Percentiles rank a stretch among this genome's conserved stretches.
Conservation (phyloP, 2,113 vertebrate species). For the Garra rufa region DNA sequence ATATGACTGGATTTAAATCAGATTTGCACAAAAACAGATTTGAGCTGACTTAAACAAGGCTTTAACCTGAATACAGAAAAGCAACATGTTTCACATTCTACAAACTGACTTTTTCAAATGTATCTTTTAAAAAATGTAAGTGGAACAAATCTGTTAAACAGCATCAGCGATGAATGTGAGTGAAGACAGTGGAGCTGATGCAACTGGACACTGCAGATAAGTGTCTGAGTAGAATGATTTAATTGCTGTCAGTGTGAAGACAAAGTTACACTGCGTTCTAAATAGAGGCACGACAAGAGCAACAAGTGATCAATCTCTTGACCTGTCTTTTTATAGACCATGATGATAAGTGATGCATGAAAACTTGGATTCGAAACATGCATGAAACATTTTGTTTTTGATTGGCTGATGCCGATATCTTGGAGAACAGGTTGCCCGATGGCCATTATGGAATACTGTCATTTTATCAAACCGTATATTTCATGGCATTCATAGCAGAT, state of each 20-base stretch:
- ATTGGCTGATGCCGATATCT: neutral
- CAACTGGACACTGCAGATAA: neutral
- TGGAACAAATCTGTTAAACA: neutral
- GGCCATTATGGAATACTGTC: no score
- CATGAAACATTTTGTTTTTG: no score
- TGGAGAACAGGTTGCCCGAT: neutral
- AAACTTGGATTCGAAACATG: neutral
- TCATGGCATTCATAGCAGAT: no score
- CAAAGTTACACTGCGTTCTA: neutral
- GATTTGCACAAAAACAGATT: no score
- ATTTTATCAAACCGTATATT: no score
- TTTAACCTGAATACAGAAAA: neutral
- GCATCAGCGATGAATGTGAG: neutral
- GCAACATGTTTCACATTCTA: neutral
- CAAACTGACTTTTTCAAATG: neutral
- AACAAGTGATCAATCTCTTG: neutral
- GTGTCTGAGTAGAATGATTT: neutral
- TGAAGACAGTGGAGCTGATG: neutral
- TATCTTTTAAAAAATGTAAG: no score
- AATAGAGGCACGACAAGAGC: neutral
- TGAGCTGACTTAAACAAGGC: no score
- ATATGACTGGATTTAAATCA: no score
- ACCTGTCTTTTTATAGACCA: neutral
- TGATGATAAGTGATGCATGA: neutral
- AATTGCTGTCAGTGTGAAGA: constrained; percentile 4